Base-by-base conservation (phyloP, 1,140 invertebrate species). In the Hypothenemus hampei region DNA sequence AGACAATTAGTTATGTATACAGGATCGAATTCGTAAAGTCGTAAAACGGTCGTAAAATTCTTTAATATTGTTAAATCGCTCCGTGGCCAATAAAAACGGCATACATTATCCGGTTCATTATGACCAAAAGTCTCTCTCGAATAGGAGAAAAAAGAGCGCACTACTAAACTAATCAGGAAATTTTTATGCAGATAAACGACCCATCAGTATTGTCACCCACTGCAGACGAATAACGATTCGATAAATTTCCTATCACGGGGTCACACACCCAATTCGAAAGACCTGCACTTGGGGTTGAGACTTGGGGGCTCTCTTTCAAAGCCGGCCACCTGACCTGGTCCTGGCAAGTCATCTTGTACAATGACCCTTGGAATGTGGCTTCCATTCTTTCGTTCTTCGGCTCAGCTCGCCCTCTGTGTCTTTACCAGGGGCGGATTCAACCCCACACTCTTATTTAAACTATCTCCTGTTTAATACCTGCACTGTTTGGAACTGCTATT, bases 301-400 rank as follows among this genome's bases (percentile, higher is more conserved):
- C n/a, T 44, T 40, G 36, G 41, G 50, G 50, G 37, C 40, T 39
- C 40, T 51, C n/a, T n/a, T 43, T 44, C 20, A 57, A 57, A 57
- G 40, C 40, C 55, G 48, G 55, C 55, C 59, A 60, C 59, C 59
- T 60, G 57, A 58, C 57, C 57, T 53, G 57, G 57, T 53, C 57
- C 57, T 53, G 59, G 54, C 59, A 49, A 57, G 54, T 53, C 51
- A 57, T 60, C 48, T 60, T 60, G 59, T 60, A 60, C 59, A 60
- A 60, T 57, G 59, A 60, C 59, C 59, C 57, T 46, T 46, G 54
- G 59, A 57, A 60, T 57, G 59, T 53, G 54, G 53, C 48, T 55
- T 29, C 57, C 57, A 53, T 55, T 59, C 57, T 46, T 39, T 59
- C 47, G 47, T 35, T 35, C 26, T 48, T 23, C 21, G 3, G 22